Evolutionary conservation across 2,797 vertebrate genomes (phyloP).

Genomic region (Xerus rutilus): DNA sequence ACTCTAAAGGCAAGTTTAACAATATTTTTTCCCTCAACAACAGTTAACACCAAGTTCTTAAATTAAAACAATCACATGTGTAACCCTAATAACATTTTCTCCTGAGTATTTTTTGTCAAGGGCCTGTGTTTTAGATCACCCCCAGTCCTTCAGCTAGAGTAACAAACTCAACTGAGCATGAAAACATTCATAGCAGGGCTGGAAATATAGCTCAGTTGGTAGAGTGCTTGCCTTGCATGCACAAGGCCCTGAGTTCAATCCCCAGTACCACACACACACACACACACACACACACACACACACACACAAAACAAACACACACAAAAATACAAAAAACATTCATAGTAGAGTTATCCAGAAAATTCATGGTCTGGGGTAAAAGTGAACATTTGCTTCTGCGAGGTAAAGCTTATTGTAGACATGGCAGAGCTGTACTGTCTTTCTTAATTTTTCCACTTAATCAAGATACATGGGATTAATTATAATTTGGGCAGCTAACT

Average conservation of each 20-base stretch:
- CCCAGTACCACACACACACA: too few relatives aligned
- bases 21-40: not conserved
- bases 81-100: not conserved
- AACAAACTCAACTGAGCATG: constrained; percentile 57
- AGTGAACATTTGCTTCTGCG: not conserved
- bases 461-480: constrained; percentile 48
- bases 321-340: not conserved
- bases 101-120: not conserved
- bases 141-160: not conserved
- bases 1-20: constrained; percentile 10
- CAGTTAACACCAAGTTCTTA: constrained; percentile 23
- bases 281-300: too few relatives aligned
- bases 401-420: not conserved
- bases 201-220: too few relatives aligned
- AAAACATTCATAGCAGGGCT: not conserved
- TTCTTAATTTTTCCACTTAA: constrained; percentile 30
- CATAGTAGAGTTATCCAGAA: not conserved
- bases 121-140: not conserved
- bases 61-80: constrained; percentile 41
- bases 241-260: too few relatives aligned
- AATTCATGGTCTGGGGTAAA: not conserved
- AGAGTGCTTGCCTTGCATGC: too few relatives aligned
- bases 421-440: not conserved
- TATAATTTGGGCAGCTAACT: not conserved
- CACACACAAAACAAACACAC: too few relatives aligned